These are phyloP conservation scores for Spodoptera exigua DNA, from an alignment of 2,888 invertebrate species.

Conservation along the genomic window DNA sequence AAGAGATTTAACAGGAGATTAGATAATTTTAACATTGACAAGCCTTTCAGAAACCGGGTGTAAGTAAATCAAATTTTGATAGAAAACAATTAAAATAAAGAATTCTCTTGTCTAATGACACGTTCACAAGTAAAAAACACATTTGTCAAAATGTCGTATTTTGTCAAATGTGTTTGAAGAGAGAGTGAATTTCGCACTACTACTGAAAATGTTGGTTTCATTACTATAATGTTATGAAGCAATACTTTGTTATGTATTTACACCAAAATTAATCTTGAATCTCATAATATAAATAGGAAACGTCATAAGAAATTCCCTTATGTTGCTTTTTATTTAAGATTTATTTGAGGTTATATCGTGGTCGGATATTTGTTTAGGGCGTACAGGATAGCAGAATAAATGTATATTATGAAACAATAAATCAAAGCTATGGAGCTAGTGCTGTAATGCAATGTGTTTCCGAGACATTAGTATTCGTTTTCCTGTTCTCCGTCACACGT, in stretches of 20 bases:
- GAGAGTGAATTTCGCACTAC: no score
- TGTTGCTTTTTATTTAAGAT: slow-evolving; percentile 62
- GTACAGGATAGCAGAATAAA: slow-evolving; percentile 60
- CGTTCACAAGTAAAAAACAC: no score
- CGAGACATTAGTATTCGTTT: slow-evolving; percentile 55
- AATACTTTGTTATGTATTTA: neutral
- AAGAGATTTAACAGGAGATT: no score
- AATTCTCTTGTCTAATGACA: no score
- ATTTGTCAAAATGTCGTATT: no score
- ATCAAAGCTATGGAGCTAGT: slow-evolving; percentile 54
- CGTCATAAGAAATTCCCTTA: slow-evolving; percentile 57
- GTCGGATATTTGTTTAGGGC: slow-evolving; percentile 68
- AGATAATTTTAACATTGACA: no score
- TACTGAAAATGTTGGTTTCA: no score
- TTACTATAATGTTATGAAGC: no score
- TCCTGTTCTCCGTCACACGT: slow-evolving; percentile 45
- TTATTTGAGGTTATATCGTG: slow-evolving; percentile 61
- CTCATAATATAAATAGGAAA: slow-evolving; percentile 55
- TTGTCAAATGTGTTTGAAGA: no score
- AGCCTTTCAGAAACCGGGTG: no score
- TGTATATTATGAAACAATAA: slow-evolving; percentile 59
- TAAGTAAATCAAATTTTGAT: no score
- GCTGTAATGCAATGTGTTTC: slow-evolving; percentile 58
- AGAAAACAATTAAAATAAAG: no score
- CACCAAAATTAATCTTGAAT: slow-evolving; percentile 14